Conservation (phyloP, 2,888 invertebrate species). For the Cryptocephalus primarius region DNA sequence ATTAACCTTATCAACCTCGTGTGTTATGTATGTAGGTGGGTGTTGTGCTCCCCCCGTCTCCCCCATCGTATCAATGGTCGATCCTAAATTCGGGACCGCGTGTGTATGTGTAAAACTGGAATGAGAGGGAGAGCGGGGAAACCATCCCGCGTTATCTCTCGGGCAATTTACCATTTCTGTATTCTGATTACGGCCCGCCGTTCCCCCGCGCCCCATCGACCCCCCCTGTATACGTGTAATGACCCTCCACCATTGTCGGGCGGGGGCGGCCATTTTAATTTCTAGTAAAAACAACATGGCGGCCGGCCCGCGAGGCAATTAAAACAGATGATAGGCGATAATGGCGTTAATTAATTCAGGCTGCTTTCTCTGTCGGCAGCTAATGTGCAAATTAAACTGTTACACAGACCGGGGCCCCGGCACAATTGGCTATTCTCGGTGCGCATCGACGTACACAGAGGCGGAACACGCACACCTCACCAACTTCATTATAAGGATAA, state of each 20-base stretch:
- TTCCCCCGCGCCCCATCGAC: no score
- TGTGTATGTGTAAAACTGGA: no score
- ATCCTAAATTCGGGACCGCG: no score
- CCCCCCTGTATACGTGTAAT: conserved; percentile 26
- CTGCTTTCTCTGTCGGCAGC: conserved; percentile 37
- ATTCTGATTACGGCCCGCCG: conserved; percentile 38
- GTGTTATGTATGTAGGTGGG: no score
- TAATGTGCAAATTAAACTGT: conserved; percentile 43
- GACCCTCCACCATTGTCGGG: conserved; percentile 35
- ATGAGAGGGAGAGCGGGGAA: no score
- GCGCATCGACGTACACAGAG: conserved; percentile 7
- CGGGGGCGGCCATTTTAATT: conserved; percentile 40
- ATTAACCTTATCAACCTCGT: no score
- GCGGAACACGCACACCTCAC: neutral
- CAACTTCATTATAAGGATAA: no score
- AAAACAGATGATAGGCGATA: conserved; percentile 43
- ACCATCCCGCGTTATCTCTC: conserved; percentile 27
- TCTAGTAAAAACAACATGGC: conserved; percentile 41
- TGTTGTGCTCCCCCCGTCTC: no score
- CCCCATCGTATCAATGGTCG: no score
- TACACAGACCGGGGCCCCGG: conserved; percentile 33
- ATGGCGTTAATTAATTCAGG: conserved; percentile 42
- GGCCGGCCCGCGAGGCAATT: conserved; percentile 37
- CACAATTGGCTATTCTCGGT: conserved; percentile 17
- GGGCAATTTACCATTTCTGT: conserved; percentile 40